Percentiles rank a stretch among this genome's conserved stretches.
Evolutionary conservation across 2,888 invertebrate genomes (phyloP).

Genomic region (Cryptocheilus praepositus): DNA sequence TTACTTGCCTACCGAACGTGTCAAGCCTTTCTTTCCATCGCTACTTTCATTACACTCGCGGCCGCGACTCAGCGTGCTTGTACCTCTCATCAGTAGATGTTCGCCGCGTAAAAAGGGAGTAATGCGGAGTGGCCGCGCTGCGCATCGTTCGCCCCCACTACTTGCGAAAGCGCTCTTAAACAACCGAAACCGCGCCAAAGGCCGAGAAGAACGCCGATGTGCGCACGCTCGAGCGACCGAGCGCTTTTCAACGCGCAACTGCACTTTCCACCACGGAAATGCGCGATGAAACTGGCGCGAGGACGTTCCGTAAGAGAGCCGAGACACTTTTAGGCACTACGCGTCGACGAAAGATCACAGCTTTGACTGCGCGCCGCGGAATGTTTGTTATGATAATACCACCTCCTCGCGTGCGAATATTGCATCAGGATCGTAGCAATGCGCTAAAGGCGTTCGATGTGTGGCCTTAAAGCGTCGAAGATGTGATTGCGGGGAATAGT

Average conservation of each 20-base stretch:
- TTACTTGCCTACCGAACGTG: no score
- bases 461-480: no score
- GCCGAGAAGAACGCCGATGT: constrained; percentile 53
- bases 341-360: not conserved
- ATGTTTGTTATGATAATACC: constrained; percentile 40
- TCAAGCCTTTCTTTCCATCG: no score
- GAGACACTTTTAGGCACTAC: not conserved
- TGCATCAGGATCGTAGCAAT: constrained; percentile 68
- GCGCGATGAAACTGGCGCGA: not conserved
- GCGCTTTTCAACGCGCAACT: constrained; percentile 22
- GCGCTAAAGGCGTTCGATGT: constrained; percentile 45
- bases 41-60: no score
- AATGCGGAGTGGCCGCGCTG: constrained; percentile 74
- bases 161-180: constrained; percentile 57
- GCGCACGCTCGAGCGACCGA: constrained; percentile 42
- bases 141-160: constrained; percentile 73
- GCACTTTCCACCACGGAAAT: not conserved
- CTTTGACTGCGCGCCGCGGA: not conserved
- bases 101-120: constrained; percentile 72
- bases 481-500: no score
- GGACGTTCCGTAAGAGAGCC: not conserved
- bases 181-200: constrained; percentile 60
- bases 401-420: constrained; percentile 66
- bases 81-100: constrained; percentile 61
- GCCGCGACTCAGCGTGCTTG: not conserved